Percentiles rank a stretch among this genome's conserved stretches.
Evolutionary conservation across 1,140 invertebrate genomes (phyloP).

Genomic region (Chelonus insularis): DNA sequence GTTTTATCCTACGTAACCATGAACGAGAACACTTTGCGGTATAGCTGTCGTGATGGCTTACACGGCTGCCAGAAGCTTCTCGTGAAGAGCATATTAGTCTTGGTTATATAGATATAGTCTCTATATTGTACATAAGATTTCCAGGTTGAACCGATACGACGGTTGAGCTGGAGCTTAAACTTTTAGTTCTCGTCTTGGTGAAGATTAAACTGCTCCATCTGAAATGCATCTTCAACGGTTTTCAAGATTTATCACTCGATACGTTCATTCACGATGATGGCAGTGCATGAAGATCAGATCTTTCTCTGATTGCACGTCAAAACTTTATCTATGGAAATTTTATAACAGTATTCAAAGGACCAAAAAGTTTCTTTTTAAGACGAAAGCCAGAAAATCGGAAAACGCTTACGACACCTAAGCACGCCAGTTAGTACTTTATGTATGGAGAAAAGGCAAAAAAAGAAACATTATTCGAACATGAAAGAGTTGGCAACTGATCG

Average conservation of each 20-base stretch:
- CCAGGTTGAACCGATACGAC: constrained; percentile 6
- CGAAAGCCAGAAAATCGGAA: constrained; percentile 43
- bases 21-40: constrained; percentile 33
- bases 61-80: constrained; percentile 18
- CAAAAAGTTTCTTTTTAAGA: constrained; percentile 27
- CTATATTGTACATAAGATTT: neutral
- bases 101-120: constrained; percentile 11
- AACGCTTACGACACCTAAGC: constrained; percentile 46
- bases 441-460: constrained; percentile 28
- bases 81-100: constrained; percentile 27
- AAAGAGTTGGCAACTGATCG: constrained; percentile 24
- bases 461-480: constrained; percentile 41
- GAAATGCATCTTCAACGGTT: constrained; percentile 11
- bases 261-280: neutral
- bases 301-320: no score
- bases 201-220: constrained; percentile 25
- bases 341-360: neutral
- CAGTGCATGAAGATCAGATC: neutral
- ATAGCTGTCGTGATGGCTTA: constrained; percentile 28
- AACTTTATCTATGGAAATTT: no score
- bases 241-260: constrained; percentile 18
- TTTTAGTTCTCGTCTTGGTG: constrained; percentile 6
- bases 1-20: constrained; percentile 36
- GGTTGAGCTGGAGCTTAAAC: constrained; percentile 6
- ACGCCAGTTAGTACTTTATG: constrained; percentile 39